Base-by-base conservation (phyloP, 2,113 vertebrate genomes). In the Spea bombifrons region DNA sequence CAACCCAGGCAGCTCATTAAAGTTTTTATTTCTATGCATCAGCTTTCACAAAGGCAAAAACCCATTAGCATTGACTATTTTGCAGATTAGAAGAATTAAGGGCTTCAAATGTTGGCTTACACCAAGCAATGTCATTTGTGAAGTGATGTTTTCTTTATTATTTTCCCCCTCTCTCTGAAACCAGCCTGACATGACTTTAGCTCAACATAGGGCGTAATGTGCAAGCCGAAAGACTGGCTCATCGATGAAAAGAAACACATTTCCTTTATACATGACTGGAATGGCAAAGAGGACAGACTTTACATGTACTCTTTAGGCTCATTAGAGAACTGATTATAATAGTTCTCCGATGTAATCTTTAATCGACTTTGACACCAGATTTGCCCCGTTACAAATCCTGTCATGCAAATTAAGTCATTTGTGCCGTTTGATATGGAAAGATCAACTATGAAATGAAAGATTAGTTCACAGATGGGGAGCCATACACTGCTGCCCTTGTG, bases 301-400 rank as follows among this genome's bases (percentile, higher is more conserved):
- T 87, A 87, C 89, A 90, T 92, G 92, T 91, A 92, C 92, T 92
- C 91, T 93, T 93, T 93, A 93, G 91, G 93, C 95, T 98, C 96
- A 98, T 98, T 98, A 99, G 95, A 92, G 88, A 89, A 91, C 94
- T 96, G 96, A 98, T 99, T 98, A 98, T 98, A 96, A 98, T 95
- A 94, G 96, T 92, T 93, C 89, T 93, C 93, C 87, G 92, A 94
- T 97, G 96, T 96, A 95, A 99, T 96, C 95, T 97, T 97, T 98
- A 99, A 99, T 99, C 94, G 94, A 95, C 94, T 95, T 95, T 98
- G 96, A 99, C 96, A 98, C 94, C 95, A 96, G 96, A 98, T 98
- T 98, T 94, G 93, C 95, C 94, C 92, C 96, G 96, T 96, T 96
- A 94, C 96, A 97, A 98, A 98, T 98, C 95, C 96, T 94, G 95